Evolutionary conservation across 1,140 invertebrate species (phyloP).

Genomic region (Bacillus rossius): DNA sequence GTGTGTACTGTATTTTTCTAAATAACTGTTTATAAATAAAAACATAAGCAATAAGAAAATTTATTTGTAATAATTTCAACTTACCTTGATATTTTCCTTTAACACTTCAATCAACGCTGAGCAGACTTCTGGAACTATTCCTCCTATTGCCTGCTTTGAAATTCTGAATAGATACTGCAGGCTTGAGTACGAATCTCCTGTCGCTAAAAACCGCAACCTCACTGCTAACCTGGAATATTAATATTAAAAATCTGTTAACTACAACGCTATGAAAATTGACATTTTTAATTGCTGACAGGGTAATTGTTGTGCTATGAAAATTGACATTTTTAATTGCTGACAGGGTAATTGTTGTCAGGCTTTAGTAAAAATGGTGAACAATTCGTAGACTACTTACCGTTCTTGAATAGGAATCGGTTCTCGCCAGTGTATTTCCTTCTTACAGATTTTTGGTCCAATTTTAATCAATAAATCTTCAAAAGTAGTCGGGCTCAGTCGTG

Average conservation of each 20-base stretch:
- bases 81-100: conserved; percentile 25
- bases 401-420: conserved; percentile 17
- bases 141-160: conserved; percentile 29
- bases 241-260: no score
- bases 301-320: no score
- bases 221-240: conserved; percentile 20
- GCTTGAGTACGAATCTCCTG: conserved; percentile 27
- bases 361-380: no score
- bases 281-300: no score
- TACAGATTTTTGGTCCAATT: conserved; percentile 22
- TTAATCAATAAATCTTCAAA: conserved; percentile 24
- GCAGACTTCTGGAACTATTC: conserved; percentile 29
- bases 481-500: conserved; percentile 23
- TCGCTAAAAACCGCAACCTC: conserved; percentile 30
- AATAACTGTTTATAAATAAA: no score
- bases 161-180: conserved; percentile 29
- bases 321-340: background rate
- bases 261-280: no score
- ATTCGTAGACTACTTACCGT: no score
- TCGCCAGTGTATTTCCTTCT: conserved; percentile 25
- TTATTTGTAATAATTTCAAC: background rate
- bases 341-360: no score
- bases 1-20: no score
- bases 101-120: conserved; percentile 22
- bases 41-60: no score